Base-by-base conservation (phyloP, 2,888 invertebrate genomes). In the Eupithecia exiguata region DNA sequence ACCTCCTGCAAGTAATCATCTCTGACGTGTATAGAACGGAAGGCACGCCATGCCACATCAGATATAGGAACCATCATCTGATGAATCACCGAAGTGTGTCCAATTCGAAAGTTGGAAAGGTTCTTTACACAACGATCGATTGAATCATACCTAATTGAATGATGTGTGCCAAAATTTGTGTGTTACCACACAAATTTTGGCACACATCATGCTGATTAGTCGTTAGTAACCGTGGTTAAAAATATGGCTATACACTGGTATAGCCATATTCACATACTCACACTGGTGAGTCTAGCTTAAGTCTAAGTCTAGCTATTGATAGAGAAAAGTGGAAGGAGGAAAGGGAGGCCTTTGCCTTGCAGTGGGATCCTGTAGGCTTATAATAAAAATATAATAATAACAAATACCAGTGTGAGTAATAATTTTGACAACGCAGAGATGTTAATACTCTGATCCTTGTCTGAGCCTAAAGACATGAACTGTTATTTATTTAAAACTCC, bases 61-160 rank as follows among this genome's bases (percentile, higher is more conserved):
- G 66, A 40, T 21, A 65, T 25, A 49, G 1, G 1, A 4, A 62
- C 21, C 40, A 14, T 21, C 66, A 65, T 43, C 38, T 40, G 66
- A 38, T 66, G 66, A 66, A 21, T 66, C 66, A 66, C 40, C 21
- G 66, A 38, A 43, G 66, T 66, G 38, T 40, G 40, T 21, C 65
- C 25, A 43, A 38, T 66, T 66, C n/a, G 66, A 66, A 66, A 66
- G 66, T 40, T 4, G 25, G 62, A 62, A 62, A 35, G 35, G 16
- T 62, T 61, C 61, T 30, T 30, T 35, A 62, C 62, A 62, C 62
- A 30, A 62, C 62, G 35, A 2, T 62, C 62, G 35, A 62, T 62
- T 62, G 62, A 62, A 62, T 35, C 62, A 18, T 58, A 25, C 58
- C 58, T 58, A 58, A 58, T 58, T 25, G 58, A 58, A 58, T 53